These are phyloP conservation scores for Masticophis lateralis DNA, from an alignment of 2,797 vertebrate genomes.

Conservation along the genomic window DNA sequence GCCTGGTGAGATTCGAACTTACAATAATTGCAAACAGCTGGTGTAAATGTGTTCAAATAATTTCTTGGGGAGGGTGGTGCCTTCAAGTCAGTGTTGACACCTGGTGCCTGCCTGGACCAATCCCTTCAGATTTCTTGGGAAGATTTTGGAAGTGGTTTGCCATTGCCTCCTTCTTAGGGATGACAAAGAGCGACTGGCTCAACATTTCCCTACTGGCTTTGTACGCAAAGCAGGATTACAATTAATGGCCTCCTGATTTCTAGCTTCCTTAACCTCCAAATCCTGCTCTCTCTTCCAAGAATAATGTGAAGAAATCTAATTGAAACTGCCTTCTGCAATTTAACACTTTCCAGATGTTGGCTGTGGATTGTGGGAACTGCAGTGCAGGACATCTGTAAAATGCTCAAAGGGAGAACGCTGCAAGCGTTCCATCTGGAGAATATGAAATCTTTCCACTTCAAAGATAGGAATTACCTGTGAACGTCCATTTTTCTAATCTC, in stretches of 20 bases:
- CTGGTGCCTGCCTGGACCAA: neutral
- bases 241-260: neutral
- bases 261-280: neutral
- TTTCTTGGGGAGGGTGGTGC: neutral
- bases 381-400: neutral
- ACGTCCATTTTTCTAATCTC: neutral
- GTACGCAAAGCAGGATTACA: neutral
- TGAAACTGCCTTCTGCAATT: neutral
- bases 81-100: neutral
- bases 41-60: slow-evolving; percentile 6
- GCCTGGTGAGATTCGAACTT: too few relatives aligned
- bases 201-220: neutral
- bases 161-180: neutral
- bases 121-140: neutral
- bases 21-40: too few relatives aligned
- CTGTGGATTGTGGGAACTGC: neutral
- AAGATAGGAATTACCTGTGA: neutral
- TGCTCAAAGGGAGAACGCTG: neutral
- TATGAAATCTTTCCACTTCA: neutral
- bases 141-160: neutral
- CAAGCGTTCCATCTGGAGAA: neutral
- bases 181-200: neutral
- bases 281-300: neutral
- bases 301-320: neutral
- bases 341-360: neutral